These are phyloP conservation scores for Helogale parvula DNA, from an alignment of 2,113 vertebrate genomes.

Conservation along the genomic window DNA sequence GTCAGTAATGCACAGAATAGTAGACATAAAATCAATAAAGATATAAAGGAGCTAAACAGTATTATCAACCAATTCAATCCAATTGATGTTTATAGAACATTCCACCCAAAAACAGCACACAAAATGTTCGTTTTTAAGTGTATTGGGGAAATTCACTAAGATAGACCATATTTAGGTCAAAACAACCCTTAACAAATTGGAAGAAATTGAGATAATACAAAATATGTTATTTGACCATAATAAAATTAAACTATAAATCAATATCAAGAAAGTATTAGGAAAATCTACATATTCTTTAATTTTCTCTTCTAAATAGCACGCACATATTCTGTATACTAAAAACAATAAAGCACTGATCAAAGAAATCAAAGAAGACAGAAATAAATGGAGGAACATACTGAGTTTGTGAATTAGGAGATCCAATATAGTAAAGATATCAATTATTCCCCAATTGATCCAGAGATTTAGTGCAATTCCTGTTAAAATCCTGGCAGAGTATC, in stretches of 20 bases:
- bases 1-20: not conserved
- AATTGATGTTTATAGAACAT: not conserved
- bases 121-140: not conserved
- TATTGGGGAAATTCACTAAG: not conserved
- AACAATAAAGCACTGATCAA: not conserved
- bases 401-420: not conserved
- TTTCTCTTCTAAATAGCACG: not conserved
- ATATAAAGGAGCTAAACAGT: not conserved
- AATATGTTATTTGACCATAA: not conserved
- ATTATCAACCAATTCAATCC: not conserved
- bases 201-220: not conserved
- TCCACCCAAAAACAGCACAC: not conserved
- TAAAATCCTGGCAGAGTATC: not conserved
- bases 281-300: not conserved
- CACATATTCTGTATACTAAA: not conserved
- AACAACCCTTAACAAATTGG: not conserved
- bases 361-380: not conserved
- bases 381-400: not conserved
- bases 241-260: slow-evolving; percentile 25
- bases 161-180: not conserved
- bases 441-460: not conserved
- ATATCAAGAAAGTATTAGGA: not conserved
- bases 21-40: not conserved
- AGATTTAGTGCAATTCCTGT: not conserved
- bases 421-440: not conserved